Base-by-base conservation (phyloP, 1,140 invertebrate species). In the Odontomachus brunneus region DNA sequence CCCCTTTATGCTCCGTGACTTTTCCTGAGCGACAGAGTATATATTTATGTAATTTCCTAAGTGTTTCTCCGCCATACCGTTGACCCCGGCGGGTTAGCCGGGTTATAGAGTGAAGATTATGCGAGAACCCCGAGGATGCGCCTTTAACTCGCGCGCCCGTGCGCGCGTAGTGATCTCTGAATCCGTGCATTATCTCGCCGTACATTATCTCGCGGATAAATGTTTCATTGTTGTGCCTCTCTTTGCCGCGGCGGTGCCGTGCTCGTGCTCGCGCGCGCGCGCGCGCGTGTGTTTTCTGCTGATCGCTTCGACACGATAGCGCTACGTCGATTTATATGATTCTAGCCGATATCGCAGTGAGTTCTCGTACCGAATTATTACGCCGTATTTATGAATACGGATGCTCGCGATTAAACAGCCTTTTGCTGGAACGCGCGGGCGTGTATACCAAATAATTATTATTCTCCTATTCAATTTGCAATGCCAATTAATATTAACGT, bases 401-500 rank as follows among this genome's bases (percentile, higher is more conserved):
- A 57, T 19, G 22, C 33, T 24, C 60, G 29, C 51, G 75, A 69
- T 80, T 80, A 80, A 80, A 59, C 62, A 38, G 62, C 62, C 62
- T 76, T 29, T 38, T 9, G 15, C 17, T n/a, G n/a, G 24, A 7
- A 44, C 38, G 38, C 38, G n/a, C 75, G 65, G 49, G 29, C 9
- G 57, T 51, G 65, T 71, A 48, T 59, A 80, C 57, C 63, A 71
- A 80, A 80, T 80, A 69, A 71, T 80, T 80, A 76, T 76, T 76
- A 80, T 80, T 80, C 65, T n/a, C 19, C 51, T 69, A 69, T 78
- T 69, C 75, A 55, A 78, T 78, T 69, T 57, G 65, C 65, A 69
- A 80, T 71, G 75, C 63, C 75, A 57, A 80, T 80, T 80, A 69
- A 80, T 80, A 80, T 80, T 80, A 80, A 80, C 53, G 75, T 76